Conservation (phyloP, 2,113 vertebrate genomes). For the Lophochroa leadbeateri region DNA sequence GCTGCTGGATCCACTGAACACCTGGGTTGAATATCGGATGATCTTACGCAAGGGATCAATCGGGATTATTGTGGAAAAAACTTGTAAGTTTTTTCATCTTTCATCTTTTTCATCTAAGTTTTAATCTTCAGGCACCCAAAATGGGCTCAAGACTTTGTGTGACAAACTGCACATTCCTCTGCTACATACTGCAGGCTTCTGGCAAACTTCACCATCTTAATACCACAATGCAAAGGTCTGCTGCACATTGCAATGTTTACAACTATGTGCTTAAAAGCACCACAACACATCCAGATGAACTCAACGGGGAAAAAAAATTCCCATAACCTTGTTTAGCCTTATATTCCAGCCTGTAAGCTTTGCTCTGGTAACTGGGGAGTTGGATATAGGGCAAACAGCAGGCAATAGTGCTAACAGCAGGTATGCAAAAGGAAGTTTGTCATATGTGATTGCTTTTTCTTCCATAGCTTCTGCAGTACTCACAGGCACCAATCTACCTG, state of each 20-base stretch:
- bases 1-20: background rate
- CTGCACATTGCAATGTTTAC: background rate
- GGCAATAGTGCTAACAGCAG: background rate
- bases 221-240: background rate
- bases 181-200: background rate
- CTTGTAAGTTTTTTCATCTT: background rate
- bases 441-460: background rate
- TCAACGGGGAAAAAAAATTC: background rate
- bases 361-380: background rate
- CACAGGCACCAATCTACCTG: background rate
- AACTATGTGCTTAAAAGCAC: background rate
- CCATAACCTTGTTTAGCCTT: background rate
- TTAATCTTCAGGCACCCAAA: background rate
- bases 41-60: background rate
- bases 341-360: background rate
- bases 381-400: background rate
- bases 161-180: background rate
- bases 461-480: background rate
- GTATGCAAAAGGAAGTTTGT: background rate
- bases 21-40: fast-evolving
- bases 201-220: background rate
- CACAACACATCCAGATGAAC: background rate
- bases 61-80: background rate
- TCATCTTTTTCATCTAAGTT: too few relatives aligned
- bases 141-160: background rate